These are phyloP conservation scores for Oostethus manadensis DNA, from an alignment of 2,113 vertebrate genomes.

Conservation along the genomic window DNA sequence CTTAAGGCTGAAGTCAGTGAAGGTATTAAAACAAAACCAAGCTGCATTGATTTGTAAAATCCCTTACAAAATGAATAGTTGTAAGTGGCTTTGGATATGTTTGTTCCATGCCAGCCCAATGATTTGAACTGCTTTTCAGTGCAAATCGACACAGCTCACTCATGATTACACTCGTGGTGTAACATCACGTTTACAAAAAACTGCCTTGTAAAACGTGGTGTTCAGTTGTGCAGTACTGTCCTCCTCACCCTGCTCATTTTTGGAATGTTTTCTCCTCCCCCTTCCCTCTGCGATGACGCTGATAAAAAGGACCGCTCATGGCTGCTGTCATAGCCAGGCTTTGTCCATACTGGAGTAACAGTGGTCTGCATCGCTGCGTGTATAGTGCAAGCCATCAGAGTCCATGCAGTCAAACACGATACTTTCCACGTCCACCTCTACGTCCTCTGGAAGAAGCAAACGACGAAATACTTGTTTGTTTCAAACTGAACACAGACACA, in stretches of 20 bases:
- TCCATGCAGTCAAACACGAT: constrained; percentile 73
- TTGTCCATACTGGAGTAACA: constrained; percentile 80
- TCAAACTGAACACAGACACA: not conserved
- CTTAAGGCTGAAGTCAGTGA: constrained; percentile 54
- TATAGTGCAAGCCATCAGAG: constrained; percentile 67
- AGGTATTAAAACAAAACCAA: constrained; percentile 38
- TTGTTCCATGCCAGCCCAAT: constrained; percentile 38
- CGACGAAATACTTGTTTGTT: not conserved
- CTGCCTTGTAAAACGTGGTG: constrained; percentile 5
- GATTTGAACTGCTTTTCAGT: constrained; percentile 59
- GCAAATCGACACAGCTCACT: constrained; percentile 49
- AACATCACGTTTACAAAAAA: constrained; percentile 29
- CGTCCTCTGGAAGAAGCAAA: constrained; percentile 76
- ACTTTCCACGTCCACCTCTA: constrained; percentile 85
- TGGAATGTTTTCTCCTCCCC: constrained; percentile 57
- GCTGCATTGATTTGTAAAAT: constrained; percentile 31
- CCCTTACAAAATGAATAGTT: constrained; percentile 17
- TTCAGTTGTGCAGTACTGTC: constrained; percentile 48
- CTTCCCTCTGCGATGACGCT: not conserved
- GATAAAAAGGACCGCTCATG: not conserved
- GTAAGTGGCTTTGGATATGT: constrained; percentile 23
- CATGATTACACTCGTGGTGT: constrained; percentile 34
- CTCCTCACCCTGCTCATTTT: constrained; percentile 29
- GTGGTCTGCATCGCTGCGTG: constrained; percentile 76
- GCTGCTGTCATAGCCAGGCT: constrained; percentile 71